Conservation (phyloP, 2,797 vertebrate genomes). For the Vultur gryphus region DNA sequence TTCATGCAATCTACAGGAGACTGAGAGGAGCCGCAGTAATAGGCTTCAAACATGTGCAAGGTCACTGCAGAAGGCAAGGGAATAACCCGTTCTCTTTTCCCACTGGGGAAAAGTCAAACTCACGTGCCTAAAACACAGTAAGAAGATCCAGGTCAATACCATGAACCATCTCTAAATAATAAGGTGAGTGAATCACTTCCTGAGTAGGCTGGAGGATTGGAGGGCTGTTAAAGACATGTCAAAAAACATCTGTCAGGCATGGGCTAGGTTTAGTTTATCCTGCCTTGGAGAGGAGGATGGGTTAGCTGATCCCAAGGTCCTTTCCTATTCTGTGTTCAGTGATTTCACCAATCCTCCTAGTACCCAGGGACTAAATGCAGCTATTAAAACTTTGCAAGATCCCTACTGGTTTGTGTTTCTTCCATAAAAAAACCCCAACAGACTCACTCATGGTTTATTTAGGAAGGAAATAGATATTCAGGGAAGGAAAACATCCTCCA, state of each 20-base stretch:
- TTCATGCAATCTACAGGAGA: not conserved
- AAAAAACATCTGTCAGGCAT: not conserved
- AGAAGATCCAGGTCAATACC: not conserved
- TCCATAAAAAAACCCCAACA: not conserved
- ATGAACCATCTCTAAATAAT: not conserved
- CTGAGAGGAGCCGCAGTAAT: not conserved
- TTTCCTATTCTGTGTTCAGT: not conserved
- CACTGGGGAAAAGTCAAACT: not conserved
- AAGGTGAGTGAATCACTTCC: slow-evolving; percentile 3
- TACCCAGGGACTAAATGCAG: not conserved
- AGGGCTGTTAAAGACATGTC: not conserved
- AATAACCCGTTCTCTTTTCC: not conserved
- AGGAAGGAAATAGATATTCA: slow-evolving; percentile 15
- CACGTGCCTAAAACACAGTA: not conserved
- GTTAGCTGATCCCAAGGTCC: not conserved
- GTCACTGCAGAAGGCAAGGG: not conserved
- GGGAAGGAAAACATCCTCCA: slow-evolving; percentile 25
- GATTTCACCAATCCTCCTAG: not conserved
- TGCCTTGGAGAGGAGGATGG: not conserved
- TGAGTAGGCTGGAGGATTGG: not conserved
- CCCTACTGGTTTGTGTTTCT: not conserved
- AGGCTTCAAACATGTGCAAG: not conserved
- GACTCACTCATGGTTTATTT: slow-evolving; percentile 28
- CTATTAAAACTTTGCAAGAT: not conserved
- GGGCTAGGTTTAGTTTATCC: not conserved